A percentile compares a stretch with the other conserved stretches of the same genome.
Conservation (phyloP, 1,140 invertebrate genomes). For the Psix sp. region DNA sequence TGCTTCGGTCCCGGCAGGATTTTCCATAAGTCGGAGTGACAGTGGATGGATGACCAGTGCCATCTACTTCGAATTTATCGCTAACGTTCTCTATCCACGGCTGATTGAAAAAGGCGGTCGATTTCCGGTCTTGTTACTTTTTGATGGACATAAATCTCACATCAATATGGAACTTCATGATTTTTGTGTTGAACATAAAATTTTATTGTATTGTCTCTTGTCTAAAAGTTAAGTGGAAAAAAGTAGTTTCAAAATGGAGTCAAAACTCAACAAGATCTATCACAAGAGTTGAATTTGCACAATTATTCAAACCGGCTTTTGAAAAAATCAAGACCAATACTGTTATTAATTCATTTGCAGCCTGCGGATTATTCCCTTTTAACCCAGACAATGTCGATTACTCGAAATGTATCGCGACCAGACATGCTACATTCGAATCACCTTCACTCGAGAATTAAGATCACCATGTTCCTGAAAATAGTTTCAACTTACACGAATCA, state of each 20-base stretch:
- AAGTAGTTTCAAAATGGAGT: constrained; percentile 33
- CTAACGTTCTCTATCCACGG: constrained; percentile 62
- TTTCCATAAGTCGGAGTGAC: constrained; percentile 56
- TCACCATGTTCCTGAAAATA: too few species aligned
- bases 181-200: constrained; percentile 62
- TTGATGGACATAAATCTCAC: constrained; percentile 65
- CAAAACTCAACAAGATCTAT: constrained; percentile 50
- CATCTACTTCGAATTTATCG: constrained; percentile 65
- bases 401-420: constrained; percentile 57
- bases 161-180: constrained; percentile 51
- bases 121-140: constrained; percentile 63
- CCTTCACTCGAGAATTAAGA: too few species aligned
- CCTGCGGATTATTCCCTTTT: constrained; percentile 67
- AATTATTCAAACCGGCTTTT: constrained; percentile 62
- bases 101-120: constrained; percentile 50
- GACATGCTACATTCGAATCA: constrained; percentile 4
- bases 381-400: constrained; percentile 66
- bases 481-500: too few species aligned
- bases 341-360: too few species aligned
- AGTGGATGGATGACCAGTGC: constrained; percentile 66
- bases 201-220: constrained; percentile 61
- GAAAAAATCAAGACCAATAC: constrained; percentile 49
- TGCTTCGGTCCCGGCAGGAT: constrained; percentile 40
- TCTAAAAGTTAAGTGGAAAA: constrained; percentile 67
- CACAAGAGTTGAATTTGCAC: constrained; percentile 64